phyloP scores from a whole-genome alignment of 2,888 invertebrate genomes.

The Pterobdella sp. region DNA sequence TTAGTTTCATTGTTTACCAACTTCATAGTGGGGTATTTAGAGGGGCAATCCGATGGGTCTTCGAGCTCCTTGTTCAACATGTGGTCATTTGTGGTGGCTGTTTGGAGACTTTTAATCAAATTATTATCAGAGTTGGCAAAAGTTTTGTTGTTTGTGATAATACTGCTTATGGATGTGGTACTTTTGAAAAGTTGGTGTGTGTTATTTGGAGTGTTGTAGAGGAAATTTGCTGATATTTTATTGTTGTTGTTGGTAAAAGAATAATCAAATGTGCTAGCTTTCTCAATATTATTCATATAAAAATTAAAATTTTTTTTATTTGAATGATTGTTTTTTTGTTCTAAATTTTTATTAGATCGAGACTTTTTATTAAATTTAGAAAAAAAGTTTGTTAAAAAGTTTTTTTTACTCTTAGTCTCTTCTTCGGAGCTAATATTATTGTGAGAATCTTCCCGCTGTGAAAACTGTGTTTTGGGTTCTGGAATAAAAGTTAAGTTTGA shows the following conservation, averaged over 20 bases:
- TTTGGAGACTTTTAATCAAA: no score
- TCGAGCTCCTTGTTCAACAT: neutral
- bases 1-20: neutral
- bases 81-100: neutral
- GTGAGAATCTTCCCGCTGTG: neutral
- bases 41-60: neutral
- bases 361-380: no score
- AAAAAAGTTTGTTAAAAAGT: no score
- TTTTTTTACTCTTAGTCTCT: no score
- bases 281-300: neutral
- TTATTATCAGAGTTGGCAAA: no score
- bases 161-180: no score
- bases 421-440: neutral
- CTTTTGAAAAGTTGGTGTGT: no score
- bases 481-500: neutral
- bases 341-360: neutral
- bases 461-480: neutral
- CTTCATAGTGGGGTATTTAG: neutral
- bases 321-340: neutral
- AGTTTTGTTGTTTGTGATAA: neutral
- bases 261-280: neutral
- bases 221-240: no score
- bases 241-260: neutral
- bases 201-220: no score
- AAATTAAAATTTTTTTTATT: neutral